Conservation (phyloP, 2,797 vertebrate genomes). For the Gallinago solitaria region DNA sequence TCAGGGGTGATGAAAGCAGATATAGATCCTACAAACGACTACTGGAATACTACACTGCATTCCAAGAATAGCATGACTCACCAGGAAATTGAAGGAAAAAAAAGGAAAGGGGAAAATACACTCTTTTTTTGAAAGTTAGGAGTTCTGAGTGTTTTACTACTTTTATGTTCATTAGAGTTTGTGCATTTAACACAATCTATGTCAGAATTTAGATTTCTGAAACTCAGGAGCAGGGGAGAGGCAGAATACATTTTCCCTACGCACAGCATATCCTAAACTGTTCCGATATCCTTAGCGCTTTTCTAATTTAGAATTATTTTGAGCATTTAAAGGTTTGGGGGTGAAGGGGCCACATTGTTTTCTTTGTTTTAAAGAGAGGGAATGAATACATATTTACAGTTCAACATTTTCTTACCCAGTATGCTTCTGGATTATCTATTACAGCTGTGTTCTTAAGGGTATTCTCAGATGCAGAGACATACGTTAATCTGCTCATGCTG, state of each 20-base stretch:
- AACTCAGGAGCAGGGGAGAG: not conserved
- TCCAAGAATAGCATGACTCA: not conserved
- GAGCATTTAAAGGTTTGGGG: not conserved
- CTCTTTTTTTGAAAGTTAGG: not conserved
- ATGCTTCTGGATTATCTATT: slow-evolving; percentile 63
- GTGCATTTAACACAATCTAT: not conserved
- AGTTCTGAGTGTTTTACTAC: not conserved
- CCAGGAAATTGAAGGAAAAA: not conserved
- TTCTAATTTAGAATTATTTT: not conserved
- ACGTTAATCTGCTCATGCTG: slow-evolving; percentile 88
- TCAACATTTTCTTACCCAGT: slow-evolving; percentile 76
- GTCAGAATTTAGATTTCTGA: not conserved
- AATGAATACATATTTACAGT: not conserved
- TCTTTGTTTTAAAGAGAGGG: not conserved
- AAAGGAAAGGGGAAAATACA: not conserved
- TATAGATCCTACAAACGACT: not conserved
- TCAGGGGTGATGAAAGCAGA: not conserved
- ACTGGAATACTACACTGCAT: not conserved
- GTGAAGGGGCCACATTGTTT: not conserved
- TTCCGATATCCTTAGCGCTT: not conserved
- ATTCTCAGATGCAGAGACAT: slow-evolving; percentile 85
- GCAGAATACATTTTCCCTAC: not conserved
- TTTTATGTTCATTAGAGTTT: not conserved
- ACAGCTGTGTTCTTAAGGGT: slow-evolving; percentile 52
- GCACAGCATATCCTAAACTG: not conserved